Evolutionary conservation across 2,113 vertebrate species (phyloP).

Genomic region (Rhadina sibilatrix): DNA sequence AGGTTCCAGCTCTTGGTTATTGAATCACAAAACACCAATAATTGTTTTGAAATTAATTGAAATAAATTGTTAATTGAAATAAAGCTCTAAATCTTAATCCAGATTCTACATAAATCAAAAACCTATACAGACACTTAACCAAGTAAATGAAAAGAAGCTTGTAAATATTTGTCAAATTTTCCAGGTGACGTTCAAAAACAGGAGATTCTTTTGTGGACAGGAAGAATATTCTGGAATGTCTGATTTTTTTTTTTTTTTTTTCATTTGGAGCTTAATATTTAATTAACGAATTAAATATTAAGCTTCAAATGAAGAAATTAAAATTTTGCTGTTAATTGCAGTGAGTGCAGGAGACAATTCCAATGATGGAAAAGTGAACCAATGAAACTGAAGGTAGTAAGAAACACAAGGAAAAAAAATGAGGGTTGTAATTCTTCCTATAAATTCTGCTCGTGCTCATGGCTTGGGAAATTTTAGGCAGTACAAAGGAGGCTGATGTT

Average conservation of each 20-base stretch:
- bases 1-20: not conserved
- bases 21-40: not conserved
- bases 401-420: not conserved
- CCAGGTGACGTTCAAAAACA: not conserved
- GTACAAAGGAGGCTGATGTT: fast-evolving
- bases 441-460: not conserved
- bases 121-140: not conserved
- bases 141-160: not conserved
- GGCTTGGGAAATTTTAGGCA: not conserved
- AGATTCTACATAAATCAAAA: not conserved
- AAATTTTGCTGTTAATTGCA: not conserved
- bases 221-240: not conserved
- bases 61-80: no score
- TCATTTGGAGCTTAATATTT: no score
- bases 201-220: no score
- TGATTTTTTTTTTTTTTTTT: not conserved
- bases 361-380: not conserved
- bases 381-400: not conserved
- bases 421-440: not conserved
- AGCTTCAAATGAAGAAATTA: not conserved
- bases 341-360: not conserved
- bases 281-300: not conserved
- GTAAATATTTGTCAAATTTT: not conserved
- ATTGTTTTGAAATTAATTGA: not conserved
- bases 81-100: not conserved